These are phyloP conservation scores for Merodon equestris DNA, from an alignment of 2,888 invertebrate species.

Conservation along the genomic window DNA sequence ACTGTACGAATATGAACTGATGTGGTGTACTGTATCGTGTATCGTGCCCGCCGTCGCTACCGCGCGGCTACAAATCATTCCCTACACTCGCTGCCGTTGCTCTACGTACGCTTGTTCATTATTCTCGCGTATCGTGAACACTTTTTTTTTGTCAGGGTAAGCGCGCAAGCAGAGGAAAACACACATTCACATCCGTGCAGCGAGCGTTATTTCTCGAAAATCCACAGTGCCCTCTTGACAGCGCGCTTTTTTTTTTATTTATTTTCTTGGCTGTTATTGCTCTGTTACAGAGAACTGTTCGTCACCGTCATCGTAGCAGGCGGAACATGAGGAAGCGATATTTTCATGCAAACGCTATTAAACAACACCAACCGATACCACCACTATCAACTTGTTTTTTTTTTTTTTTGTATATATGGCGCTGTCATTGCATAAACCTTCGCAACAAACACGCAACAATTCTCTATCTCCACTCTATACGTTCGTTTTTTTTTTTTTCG, in stretches of 20 bases:
- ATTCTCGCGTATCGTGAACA: no score
- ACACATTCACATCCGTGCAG: slow-evolving; percentile 31
- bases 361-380: slow-evolving; percentile 34
- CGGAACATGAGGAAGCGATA: slow-evolving; percentile 64
- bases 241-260: no score
- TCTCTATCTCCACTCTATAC: slow-evolving; percentile 39
- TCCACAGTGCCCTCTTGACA: slow-evolving; percentile 40
- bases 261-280: slow-evolving; percentile 2
- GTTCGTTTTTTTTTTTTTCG: slow-evolving; percentile 1
- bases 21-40: no score
- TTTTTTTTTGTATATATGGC: slow-evolving; percentile 48
- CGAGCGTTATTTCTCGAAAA: slow-evolving; percentile 46
- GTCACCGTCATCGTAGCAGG: slow-evolving; percentile 20
- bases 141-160: slow-evolving; percentile 40
- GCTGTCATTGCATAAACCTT: slow-evolving; percentile 67
- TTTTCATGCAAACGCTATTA: slow-evolving; percentile 61
- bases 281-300: slow-evolving; percentile 4
- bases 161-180: slow-evolving; percentile 45
- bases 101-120: no score
- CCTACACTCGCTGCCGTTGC: no score
- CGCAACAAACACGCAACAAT: slow-evolving; percentile 67
- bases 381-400: slow-evolving; percentile 51
- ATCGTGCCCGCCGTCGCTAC: no score
- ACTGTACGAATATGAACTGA: slow-evolving; percentile 32
- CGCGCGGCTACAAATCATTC: no score